phyloP scores from a whole-genome alignment of 1,140 invertebrate genomes.

The Cardiocondyla obscurior region DNA sequence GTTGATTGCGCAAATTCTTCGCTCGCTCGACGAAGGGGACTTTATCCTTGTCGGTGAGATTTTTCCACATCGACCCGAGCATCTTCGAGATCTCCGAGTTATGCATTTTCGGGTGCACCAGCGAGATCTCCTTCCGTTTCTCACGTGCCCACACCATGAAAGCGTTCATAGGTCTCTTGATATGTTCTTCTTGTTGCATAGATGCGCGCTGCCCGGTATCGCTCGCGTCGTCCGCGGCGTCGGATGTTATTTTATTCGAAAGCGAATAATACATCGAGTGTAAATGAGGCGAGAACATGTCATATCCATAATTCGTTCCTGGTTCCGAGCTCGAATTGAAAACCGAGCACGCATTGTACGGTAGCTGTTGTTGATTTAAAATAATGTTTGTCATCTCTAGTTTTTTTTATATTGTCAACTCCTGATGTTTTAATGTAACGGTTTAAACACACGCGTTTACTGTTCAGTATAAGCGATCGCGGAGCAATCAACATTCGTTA shows the following conservation, averaged over 20 bases:
- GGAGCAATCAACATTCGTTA: not conserved
- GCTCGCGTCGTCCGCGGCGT: not conserved
- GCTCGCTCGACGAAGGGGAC: conserved; percentile 99
- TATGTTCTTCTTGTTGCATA: conserved; percentile 81
- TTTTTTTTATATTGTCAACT: no score
- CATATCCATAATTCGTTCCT: not conserved
- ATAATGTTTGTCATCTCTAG: not conserved
- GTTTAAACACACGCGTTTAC: not conserved
- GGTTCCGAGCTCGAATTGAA: not conserved
- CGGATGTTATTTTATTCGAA: not conserved
- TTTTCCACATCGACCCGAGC: conserved; percentile 99
- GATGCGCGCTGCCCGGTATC: conserved; percentile 63
- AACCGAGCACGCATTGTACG: not conserved
- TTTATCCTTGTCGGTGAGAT: conserved; percentile 96
- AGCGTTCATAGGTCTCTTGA: conserved; percentile 99
- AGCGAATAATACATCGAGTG: conserved; percentile 69
- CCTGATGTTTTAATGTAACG: no score
- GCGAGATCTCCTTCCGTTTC: conserved; percentile 98
- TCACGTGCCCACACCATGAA: conserved; percentile 99
- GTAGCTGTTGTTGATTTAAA: not conserved
- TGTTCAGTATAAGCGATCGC: not conserved
- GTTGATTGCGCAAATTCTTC: conserved; percentile 96
- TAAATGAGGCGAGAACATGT: conserved; percentile 15
- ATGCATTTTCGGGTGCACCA: conserved; percentile 99
- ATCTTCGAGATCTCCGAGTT: conserved; percentile 99